Evolutionary conservation across 2,113 vertebrate genomes (phyloP), one percentile per base, ranked within the genome.

Genomic region (Gorsachius goisagi): DNA sequence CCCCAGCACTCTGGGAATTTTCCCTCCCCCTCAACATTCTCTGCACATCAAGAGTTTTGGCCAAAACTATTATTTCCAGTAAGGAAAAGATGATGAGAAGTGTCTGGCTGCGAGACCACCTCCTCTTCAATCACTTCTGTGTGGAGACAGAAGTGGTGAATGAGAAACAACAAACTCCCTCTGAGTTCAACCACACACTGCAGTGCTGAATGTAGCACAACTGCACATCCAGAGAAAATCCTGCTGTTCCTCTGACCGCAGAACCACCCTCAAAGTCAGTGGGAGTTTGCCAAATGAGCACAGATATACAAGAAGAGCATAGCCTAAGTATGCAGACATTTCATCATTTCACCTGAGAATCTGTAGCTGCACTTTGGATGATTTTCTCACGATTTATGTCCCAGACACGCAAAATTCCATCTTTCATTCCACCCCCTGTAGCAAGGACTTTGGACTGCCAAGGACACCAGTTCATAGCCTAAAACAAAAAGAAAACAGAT

Each of bases 381-480:
- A 97, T 98, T 53, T 96, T 97, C 56, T 96, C 97, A 37, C 41
- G 67, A 35, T 96, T 96, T 76, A 97, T 88, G 72, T 98, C 98
- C 98, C 99, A 99, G 87, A 98, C 95, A 90, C 67, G 92, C 83
- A 99, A 97, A 91, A 95, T 62, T 60, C 98, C 98, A 53, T 99
- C 98, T 68, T 97, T 97, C 97, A 98, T 98, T 55, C 98, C 98
- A 28, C 98, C 98, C 66, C 98, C 98, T 15, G 98, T 96, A 71
- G 98, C 98, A 78, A 99, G 97, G 52, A 96, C 73, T 39, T 96
- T 68, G 59, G 96, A 92, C 91, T 98, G 97, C 98, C 98, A 99
- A 66, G 98, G 97, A 96, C 98, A 98, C 98, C 98, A 99, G 52
- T 95, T 97, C 92, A 98, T 86, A 24, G 98, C 98, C 98, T 98